Percentiles rank a stretch among this genome's conserved stretches.
phyloP scores from a whole-genome alignment of 1,140 invertebrate species.

The Heliconius melpomene region DNA sequence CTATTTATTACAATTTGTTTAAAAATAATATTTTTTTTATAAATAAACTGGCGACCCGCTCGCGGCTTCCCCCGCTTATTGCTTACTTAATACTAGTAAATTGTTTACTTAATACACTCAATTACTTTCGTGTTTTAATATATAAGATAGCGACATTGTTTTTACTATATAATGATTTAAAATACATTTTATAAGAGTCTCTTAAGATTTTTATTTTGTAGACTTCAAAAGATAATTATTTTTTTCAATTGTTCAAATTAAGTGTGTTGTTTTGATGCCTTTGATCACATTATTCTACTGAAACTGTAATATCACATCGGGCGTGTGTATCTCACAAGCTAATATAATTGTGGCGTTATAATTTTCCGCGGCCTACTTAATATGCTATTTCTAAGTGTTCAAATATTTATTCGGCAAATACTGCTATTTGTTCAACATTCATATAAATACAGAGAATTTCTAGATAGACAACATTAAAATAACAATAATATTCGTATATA shows the following conservation, averaged over 20 bases:
- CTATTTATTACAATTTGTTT: too few relatives aligned
- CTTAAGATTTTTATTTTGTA: too few relatives aligned
- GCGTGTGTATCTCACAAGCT: not conserved
- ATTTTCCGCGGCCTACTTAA: not conserved
- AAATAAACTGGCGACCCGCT: too few relatives aligned
- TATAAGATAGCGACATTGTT: too few relatives aligned
- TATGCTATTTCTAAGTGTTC: not conserved
- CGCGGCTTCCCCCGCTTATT: too few relatives aligned
- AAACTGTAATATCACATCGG: not conserved
- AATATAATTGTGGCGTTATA: not conserved
- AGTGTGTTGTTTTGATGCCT: not conserved
- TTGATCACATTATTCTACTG: not conserved
- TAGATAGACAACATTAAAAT: not conserved
- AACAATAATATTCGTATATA: not conserved
- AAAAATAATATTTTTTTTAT: too few relatives aligned
- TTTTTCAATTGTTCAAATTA: not conserved
- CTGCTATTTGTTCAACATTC: not conserved
- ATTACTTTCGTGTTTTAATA: too few relatives aligned
- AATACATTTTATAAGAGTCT: too few relatives aligned
- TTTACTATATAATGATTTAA: too few relatives aligned
- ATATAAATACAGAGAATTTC: not conserved
- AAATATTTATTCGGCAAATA: not conserved
- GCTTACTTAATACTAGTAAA: too few relatives aligned
- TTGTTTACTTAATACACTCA: too few relatives aligned
- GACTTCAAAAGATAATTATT: too few relatives aligned